phyloP scores from a whole-genome alignment of 2,888 invertebrate species.

The Sesia apiformis region DNA sequence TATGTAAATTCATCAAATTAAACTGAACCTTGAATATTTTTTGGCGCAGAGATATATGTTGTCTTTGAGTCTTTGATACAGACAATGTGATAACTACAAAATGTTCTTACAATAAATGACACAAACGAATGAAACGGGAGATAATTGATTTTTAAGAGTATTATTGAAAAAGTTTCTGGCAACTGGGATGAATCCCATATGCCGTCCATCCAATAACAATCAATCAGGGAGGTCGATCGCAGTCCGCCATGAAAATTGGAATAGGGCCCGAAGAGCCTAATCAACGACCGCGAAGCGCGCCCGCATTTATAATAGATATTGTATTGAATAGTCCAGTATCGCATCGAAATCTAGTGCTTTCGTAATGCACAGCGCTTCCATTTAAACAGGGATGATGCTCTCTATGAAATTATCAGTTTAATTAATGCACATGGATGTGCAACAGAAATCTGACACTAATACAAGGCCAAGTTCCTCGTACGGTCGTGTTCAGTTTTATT shows the following conservation, averaged over 20 bases:
- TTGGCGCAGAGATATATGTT: too few relatives aligned
- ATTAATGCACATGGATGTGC: constrained; percentile 20
- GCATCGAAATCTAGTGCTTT: constrained; percentile 37
- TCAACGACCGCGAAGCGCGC: constrained; percentile 41
- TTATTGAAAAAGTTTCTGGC: background rate
- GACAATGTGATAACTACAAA: background rate
- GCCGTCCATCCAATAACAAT: constrained; percentile 38
- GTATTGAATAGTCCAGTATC: constrained; percentile 57
- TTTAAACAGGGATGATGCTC: constrained; percentile 30
- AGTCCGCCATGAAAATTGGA: constrained; percentile 56
- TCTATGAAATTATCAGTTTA: constrained; percentile 10
- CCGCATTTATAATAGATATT: constrained; percentile 56
- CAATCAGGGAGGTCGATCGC: constrained; percentile 49
- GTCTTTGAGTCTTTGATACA: too few relatives aligned
- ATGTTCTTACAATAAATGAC: too few relatives aligned
- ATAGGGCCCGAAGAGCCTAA: constrained; percentile 44
- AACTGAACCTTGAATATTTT: too few relatives aligned
- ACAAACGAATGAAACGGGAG: background rate
- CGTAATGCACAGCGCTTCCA: constrained; percentile 33
- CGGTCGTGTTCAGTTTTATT: background rate
- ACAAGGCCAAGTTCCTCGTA: too few relatives aligned
- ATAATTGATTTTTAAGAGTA: background rate
- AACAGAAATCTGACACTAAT: background rate
- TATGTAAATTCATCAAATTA: too few relatives aligned
- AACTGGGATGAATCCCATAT: constrained; percentile 4